Percentiles rank a stretch among this genome's conserved stretches.
Conservation (phyloP, 2,797 vertebrate species). For the Chelmon rostratus region DNA sequence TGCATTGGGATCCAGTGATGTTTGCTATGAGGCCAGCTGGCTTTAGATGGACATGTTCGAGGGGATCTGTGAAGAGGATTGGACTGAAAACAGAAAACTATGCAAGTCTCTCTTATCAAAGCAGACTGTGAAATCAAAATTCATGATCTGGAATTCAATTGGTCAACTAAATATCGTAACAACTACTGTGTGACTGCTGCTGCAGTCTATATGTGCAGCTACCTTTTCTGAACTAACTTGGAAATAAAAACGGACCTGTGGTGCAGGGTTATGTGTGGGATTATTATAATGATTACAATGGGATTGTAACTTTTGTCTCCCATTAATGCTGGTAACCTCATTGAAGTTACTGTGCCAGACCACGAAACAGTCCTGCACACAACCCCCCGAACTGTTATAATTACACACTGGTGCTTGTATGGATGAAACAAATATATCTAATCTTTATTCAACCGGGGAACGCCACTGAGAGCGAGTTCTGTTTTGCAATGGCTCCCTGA, state of each 20-base stretch:
- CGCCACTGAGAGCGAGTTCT: too few relatives aligned
- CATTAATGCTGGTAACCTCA: not conserved
- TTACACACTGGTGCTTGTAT: not conserved
- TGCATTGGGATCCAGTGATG: slow-evolving; percentile 17
- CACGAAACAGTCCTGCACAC: too few relatives aligned
- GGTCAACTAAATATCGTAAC: not conserved
- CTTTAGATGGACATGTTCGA: slow-evolving; percentile 24
- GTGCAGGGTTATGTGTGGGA: not conserved
- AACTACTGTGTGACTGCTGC: not conserved
- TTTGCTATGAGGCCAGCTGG: slow-evolving; percentile 48
- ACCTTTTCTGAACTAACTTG: not conserved
- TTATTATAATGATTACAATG: too few relatives aligned
- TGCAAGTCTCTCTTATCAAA: slow-evolving; percentile 14
- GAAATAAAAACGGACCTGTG: not conserved
- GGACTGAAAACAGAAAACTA: slow-evolving; percentile 24
- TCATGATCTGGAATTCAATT: slow-evolving; percentile 3
- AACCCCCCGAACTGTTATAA: not conserved
- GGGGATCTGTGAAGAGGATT: slow-evolving; percentile 20
- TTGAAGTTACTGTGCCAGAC: too few relatives aligned
- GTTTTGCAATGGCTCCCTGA: too few relatives aligned
- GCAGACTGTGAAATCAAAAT: slow-evolving; percentile 9
- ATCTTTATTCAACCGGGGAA: too few relatives aligned
- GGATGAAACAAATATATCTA: too few relatives aligned
- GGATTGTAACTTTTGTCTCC: not conserved
- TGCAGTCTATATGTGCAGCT: not conserved